phyloP scores from a whole-genome alignment of 2,888 invertebrate species.

The Eilema depressum region DNA sequence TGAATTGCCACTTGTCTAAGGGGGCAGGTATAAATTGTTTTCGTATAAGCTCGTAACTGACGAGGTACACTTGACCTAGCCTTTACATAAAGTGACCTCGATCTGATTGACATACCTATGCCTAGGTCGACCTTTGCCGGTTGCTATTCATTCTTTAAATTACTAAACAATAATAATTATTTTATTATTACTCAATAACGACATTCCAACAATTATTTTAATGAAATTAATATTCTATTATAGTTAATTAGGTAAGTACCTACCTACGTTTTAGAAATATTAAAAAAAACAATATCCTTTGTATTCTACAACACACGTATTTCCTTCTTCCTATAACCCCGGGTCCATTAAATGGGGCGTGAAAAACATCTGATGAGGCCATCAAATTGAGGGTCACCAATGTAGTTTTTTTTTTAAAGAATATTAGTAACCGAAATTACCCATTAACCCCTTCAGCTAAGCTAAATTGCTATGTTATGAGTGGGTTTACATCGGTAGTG shows the following conservation, averaged over 20 bases:
- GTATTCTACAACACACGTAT: background rate
- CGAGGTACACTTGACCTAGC: background rate
- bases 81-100: background rate
- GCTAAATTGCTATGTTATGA: too few species aligned
- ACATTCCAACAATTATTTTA: slow-evolving; percentile 3
- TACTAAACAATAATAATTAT: background rate
- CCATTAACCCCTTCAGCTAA: too few species aligned
- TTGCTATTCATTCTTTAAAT: background rate
- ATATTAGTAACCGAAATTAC: too few species aligned
- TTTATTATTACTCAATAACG: slow-evolving; percentile 2
- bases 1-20: too few species aligned
- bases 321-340: background rate
- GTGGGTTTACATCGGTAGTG: too few species aligned
- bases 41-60: background rate
- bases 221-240: background rate
- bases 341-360: background rate
- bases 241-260: background rate
- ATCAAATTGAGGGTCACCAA: background rate
- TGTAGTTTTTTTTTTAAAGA: too few species aligned
- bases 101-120: background rate
- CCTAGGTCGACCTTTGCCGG: background rate
- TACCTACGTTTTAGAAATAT: background rate
- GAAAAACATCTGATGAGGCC: background rate
- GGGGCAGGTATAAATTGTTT: too few species aligned
- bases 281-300: background rate